Base-by-base conservation (phyloP, 2,797 vertebrate genomes). In the Danionella dracula region DNA sequence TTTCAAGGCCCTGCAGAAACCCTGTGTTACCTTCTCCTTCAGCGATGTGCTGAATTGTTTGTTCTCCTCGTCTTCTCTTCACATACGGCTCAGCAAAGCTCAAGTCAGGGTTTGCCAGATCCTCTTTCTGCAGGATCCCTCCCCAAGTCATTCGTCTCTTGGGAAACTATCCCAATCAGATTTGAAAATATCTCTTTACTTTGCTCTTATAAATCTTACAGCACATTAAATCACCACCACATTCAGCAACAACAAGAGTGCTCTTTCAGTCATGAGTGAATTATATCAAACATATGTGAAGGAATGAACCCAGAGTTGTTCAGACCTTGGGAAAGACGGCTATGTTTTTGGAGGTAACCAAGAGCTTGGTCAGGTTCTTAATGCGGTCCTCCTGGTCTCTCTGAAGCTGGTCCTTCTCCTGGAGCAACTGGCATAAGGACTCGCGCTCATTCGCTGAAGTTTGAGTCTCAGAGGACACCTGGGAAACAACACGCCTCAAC, bases 91-190 rank as follows among this genome's bases (percentile, higher is more conserved):
- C 75, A 4, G 78, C 68, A 15, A 86, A 83, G 68, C 84, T 86
- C 17, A 84, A 77, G 17, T 88, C 84, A 17, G 73, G 59, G 0
- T 32, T 27, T 0, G 70, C 78, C 0, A 76, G 81, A 4, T 37
- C 44, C 4, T 44, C 55, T 0, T 77, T 46, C 0, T 83, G 70
- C 76, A 92, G 84, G 78, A 93, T 93, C 34, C 95, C 95, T 37
- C 92, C 94, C 95, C 96, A 99, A 0, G 96, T 99, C 29, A 94
- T 90, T 76, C 96, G 90, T 72, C 96, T 87, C 75, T 90, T 94
- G 50, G 89, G 95, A 51, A 82, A 62, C 96, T 98, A 54, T 27
- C 23, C 3, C 23, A 27, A 27, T 27, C 23, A 27, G 6, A 27
- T n/a, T n/a, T n/a, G n/a, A n/a, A n/a, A n/a, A n/a, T n/a, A n/a